phyloP scores from a whole-genome alignment of 1,140 invertebrate genomes.

The Nymphalis io region DNA sequence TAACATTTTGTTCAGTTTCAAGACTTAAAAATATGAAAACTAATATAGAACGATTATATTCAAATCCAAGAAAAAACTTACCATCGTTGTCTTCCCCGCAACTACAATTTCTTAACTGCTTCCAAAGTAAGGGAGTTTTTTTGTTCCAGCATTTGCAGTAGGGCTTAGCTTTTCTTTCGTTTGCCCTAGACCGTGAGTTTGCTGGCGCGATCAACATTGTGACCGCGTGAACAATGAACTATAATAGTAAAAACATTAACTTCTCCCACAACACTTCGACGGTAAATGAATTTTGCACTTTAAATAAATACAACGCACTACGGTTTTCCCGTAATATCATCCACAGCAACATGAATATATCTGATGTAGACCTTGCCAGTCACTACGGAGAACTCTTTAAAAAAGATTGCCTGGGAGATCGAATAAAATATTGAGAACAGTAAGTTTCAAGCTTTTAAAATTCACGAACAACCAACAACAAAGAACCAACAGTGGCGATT shows the following conservation, averaged over 20 bases:
- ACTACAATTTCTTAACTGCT: constrained; percentile 46
- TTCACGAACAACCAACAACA: not conserved
- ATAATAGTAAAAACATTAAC: constrained; percentile 20
- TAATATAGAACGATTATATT: too few relatives aligned
- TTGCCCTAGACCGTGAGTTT: constrained; percentile 23
- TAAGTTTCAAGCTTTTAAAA: not conserved
- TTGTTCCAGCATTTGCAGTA: constrained; percentile 64
- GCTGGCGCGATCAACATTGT: constrained; percentile 44
- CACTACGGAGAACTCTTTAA: not conserved
- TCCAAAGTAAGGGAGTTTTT: constrained; percentile 52
- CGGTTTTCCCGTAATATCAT: constrained; percentile 20
- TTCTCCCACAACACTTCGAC: constrained; percentile 15
- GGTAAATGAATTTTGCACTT: constrained; percentile 14
- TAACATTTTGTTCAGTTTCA: too few relatives aligned
- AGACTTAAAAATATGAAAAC: too few relatives aligned
- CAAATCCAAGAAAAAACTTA: constrained; percentile 26
- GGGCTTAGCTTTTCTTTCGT: constrained; percentile 44
- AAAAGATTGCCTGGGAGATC: not conserved
- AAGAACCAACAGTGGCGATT: not conserved
- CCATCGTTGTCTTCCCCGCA: constrained; percentile 65
- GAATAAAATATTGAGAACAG: too few relatives aligned
- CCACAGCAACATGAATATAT: constrained; percentile 31
- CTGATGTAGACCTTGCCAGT: not conserved
- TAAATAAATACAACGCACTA: constrained; percentile 23
- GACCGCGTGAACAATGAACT: constrained; percentile 37